Base-by-base conservation (phyloP, 1,140 invertebrate species). In the Anagrus nilaparvatae region DNA sequence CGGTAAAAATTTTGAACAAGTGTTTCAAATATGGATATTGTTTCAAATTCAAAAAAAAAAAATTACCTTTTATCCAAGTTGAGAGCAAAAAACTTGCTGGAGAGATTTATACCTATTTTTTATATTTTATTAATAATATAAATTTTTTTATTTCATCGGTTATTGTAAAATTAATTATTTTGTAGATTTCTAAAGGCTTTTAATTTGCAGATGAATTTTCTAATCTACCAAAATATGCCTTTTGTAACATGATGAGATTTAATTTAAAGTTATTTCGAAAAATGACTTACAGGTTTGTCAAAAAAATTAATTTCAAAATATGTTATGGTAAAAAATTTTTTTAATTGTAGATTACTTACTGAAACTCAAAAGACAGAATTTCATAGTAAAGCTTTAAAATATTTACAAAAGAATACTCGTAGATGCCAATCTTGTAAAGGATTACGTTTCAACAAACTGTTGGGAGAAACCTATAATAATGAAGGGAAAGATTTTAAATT, bases 351-450 rank as follows among this genome's bases (percentile, higher is more conserved):
- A 68, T 50, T 77, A 21, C 54, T 78, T 13, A 77, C 75, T 3
- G 74, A 76, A 43, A 67, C 59, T 50, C 76, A 78, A 50, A 77
- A 75, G 53, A 65, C 72, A n/a, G 73, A 77, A 43, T 69, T 78
- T 50, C 76, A 79, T 40, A 63, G 56, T 4, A 67, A 71, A 42
- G 73, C 76, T 0, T 52, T 77, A 4, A 57, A 69, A 30, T 77
- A 70, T 49, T 49, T 79, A 3, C 71, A 73, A 51, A 65, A 69
- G 21, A 70, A 73, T 50, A 73, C 74, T 0, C 63, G 61, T 40
- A 65, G 71, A 31, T 78, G 77, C 44, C 43, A 38, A 3, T 49
- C 63, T 5, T 79, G 77, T 44, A 74, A 74, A 0, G 58, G 61
- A 23, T 70, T 68, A 14, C 67, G 59, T 18, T 78, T 79, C 51